phyloP scores from a whole-genome alignment of 2,888 invertebrate species.

The Bugula neritina region DNA sequence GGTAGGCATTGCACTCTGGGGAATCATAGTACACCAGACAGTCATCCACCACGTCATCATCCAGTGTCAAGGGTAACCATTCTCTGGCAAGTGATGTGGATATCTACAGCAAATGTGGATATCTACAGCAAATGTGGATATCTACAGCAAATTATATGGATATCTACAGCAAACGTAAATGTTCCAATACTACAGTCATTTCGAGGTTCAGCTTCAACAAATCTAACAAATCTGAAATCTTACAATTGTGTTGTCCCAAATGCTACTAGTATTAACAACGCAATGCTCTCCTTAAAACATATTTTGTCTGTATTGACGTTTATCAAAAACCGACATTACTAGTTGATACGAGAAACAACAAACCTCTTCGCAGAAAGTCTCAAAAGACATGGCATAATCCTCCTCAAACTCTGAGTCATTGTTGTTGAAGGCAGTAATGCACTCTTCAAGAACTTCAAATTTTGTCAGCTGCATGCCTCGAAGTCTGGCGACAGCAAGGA shows the following conservation, averaged over 20 bases:
- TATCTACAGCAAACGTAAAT: no score
- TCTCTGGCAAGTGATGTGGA: background rate
- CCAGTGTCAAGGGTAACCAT: conserved; percentile 5
- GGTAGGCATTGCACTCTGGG: conserved; percentile 21
- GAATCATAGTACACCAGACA: background rate
- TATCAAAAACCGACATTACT: no score
- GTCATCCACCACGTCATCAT: background rate
- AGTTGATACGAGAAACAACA: no score
- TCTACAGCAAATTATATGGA: no score
- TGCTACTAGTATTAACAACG: no score
- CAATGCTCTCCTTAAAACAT: no score
- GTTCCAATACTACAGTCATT: no score
- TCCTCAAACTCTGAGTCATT: conserved; percentile 21
- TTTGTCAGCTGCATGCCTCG: conserved; percentile 21
- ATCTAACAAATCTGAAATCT: no score
- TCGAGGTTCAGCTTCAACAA: no score
- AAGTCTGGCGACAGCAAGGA: conserved; percentile 16
- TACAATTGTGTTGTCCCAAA: no score
- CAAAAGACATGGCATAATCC: conserved; percentile 23
- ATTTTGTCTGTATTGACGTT: no score
- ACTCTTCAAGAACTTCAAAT: conserved; percentile 26
- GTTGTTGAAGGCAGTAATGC: conserved; percentile 19
- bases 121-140: no score
- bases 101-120: conserved; percentile 12
- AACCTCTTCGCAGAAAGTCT: conserved; percentile 21